Base-by-base conservation (phyloP, 2,888 invertebrate species). In the Drosophila mulleri region DNA sequence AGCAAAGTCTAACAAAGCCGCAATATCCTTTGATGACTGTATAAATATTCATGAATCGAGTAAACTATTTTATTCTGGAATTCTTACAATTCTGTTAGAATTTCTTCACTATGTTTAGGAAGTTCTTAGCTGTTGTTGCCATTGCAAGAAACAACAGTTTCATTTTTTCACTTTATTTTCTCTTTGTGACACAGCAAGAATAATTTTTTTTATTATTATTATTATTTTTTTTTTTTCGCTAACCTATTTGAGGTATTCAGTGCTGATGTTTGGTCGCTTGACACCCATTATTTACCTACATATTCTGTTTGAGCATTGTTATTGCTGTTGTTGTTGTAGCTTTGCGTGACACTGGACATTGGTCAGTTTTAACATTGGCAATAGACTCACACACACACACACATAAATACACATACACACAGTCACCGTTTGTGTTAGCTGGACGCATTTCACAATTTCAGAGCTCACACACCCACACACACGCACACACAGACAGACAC, bases 291-390 rank as follows among this genome's bases (percentile, higher is more conserved):
- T 81, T 72, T 60, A 63, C 52, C 78, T 61, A 56, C 48, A 62
- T 81, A 77, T 77, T 66, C 72, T 63, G 45, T 60, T 60, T 57
- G n/a, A 42, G 39, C 47, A 62, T 56, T 61, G 18, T 57, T 84
- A 26, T 26, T 26, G 26, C 26, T 26, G 61, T 78, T 60, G 26
- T 57, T 83, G 60, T 79, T 83, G 78, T 80, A 71, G 69, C 76
- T 86, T 90, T 75, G 91, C 90, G 90, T 90, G 90, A 91, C 90
- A 82, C 80, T 64, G 71, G 75, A 76, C 84, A 79, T 75, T 91
- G 90, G 91, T 87, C 90, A 91, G 74, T 80, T 77, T 61, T 69
- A 75, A 67, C 77, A 88, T 88, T 87, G 78, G 78, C 80, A 78
- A 73, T 72, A 73, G 76, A 72, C 56, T 29, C 29, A 29, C 32